Evolutionary conservation across 2,113 vertebrate genomes (phyloP).

Genomic region (Neofelis nebulosa): DNA sequence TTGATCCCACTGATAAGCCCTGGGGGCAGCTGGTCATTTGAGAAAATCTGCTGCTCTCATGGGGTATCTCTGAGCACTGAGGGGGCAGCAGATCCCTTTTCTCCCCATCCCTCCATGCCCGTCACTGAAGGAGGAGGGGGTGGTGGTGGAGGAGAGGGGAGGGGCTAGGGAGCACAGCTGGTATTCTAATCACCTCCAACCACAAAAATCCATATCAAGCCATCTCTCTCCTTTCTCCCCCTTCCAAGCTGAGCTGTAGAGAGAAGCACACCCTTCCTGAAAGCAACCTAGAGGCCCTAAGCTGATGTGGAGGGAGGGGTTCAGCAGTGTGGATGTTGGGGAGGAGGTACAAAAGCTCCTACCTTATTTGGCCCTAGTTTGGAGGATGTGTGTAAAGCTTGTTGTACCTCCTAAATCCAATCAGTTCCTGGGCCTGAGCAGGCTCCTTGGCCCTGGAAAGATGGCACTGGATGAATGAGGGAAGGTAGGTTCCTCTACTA

Average conservation of each 20-base stretch:
- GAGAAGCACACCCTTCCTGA: constrained; percentile 59
- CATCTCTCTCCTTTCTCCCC: background rate
- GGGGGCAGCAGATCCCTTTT: background rate
- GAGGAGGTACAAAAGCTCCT: background rate
- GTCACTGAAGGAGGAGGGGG: background rate
- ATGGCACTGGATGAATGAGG: background rate
- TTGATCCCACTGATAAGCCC: background rate
- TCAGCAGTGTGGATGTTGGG: background rate
- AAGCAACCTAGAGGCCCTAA: constrained; percentile 54
- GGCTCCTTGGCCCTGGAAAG: background rate
- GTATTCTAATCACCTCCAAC: constrained; percentile 51
- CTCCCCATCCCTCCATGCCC: background rate
- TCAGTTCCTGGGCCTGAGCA: background rate
- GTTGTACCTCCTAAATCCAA: background rate
- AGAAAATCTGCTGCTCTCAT: background rate
- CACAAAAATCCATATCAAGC: constrained; percentile 49
- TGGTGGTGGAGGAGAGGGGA: background rate
- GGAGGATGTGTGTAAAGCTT: background rate
- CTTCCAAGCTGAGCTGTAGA: background rate
- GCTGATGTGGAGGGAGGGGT: constrained; percentile 1
- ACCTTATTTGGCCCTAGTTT: background rate
- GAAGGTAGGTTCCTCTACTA: background rate
- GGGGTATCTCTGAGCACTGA: background rate
- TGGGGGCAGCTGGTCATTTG: background rate
- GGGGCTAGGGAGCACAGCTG: background rate